Evolutionary conservation across 2,113 vertebrate species (phyloP).

Genomic region (Chroicocephalus ridibundus): DNA sequence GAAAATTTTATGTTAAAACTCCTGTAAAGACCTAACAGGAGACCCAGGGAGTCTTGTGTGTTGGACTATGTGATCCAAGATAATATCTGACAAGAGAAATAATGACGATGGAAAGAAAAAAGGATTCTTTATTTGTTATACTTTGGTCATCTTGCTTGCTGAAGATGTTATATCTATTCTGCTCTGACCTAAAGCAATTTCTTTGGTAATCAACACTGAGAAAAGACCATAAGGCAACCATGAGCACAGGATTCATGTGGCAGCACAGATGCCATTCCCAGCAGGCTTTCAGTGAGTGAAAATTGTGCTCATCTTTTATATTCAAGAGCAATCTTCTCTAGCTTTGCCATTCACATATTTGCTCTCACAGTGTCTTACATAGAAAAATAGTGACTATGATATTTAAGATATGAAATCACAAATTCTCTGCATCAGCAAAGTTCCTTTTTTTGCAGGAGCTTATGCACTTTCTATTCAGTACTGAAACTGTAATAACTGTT

Average conservation of each 20-base stretch:
- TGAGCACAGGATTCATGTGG: neutral
- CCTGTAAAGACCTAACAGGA: neutral
- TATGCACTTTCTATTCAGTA: neutral
- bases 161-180: neutral
- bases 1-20: neutral
- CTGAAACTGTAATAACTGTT: neutral
- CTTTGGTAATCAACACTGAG: neutral
- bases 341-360: neutral
- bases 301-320: slow-evolving; percentile 17
- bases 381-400: neutral
- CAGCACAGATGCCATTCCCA: neutral
- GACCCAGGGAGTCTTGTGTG: neutral
- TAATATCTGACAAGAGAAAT: neutral
- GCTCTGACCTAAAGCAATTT: neutral
- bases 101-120: neutral
- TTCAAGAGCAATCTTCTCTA: neutral
- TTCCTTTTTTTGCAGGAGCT: neutral
- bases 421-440: neutral
- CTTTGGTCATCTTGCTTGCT: neutral
- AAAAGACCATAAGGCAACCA: neutral
- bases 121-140: neutral
- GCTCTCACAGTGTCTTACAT: neutral
- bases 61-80: neutral
- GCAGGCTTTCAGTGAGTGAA: neutral
- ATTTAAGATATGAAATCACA: neutral